Evolutionary conservation across 2,113 vertebrate genomes (phyloP).

Genomic region (Strix uralensis): DNA sequence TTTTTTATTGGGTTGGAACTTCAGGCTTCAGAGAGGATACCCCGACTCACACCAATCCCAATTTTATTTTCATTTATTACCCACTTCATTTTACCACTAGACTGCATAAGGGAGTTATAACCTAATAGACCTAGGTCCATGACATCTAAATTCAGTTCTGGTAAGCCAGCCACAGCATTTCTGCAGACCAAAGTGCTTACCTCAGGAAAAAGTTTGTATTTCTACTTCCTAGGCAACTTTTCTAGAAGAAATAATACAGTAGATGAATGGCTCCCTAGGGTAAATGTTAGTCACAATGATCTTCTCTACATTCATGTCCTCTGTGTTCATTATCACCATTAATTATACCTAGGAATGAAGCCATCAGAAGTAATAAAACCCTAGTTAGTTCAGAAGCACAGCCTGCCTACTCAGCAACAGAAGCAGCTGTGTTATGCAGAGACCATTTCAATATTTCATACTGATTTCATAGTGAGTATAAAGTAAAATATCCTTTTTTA

Average conservation of each 20-base stretch:
- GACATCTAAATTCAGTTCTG: not conserved
- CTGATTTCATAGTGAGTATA: not conserved
- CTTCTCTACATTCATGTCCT: not conserved
- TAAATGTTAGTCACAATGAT: not conserved
- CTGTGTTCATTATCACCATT: not conserved
- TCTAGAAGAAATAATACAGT: not conserved
- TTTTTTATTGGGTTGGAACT: not conserved
- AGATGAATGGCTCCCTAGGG: not conserved
- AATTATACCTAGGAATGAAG: not conserved
- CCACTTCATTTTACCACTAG: not conserved
- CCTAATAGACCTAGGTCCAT: not conserved
- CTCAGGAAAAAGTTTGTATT: not conserved
- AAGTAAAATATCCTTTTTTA: not conserved
- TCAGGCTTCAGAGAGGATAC: not conserved
- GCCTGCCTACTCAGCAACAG: not conserved
- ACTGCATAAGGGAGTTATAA: not conserved
- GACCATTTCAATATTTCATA: not conserved
- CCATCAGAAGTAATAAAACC: not conserved
- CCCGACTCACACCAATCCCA: fast-evolving
- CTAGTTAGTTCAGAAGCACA: not conserved
- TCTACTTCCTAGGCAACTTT: not conserved
- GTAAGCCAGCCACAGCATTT: not conserved
- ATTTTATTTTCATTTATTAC: not conserved
- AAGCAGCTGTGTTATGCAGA: not conserved
- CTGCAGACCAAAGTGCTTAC: not conserved